Conservation (phyloP, 2,797 vertebrate species). For the Clarias platycephalus region DNA sequence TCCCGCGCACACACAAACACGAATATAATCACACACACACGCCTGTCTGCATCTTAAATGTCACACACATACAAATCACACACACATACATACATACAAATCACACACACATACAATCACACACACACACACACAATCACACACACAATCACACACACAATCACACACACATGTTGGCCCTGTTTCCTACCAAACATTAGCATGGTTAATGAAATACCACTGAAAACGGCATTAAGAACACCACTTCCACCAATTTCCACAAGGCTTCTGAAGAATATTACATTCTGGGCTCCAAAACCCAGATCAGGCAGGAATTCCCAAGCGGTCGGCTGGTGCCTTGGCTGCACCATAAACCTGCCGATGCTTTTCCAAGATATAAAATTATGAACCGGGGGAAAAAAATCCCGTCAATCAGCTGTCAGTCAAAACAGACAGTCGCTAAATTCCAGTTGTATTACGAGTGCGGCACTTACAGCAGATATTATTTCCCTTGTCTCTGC, state of each 20-base stretch:
- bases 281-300: not conserved
- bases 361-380: constrained; percentile 25
- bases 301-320: not conserved
- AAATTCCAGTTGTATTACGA: constrained; percentile 40
- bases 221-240: constrained; percentile 6
- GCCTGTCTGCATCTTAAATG: no score
- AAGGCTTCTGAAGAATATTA: constrained; percentile 26
- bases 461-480: constrained; percentile 21
- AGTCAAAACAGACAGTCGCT: constrained; percentile 3
- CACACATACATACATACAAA: no score
- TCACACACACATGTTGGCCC: no score
- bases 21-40: no score
- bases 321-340: not conserved
- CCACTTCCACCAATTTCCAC: constrained; percentile 19
- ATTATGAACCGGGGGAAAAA: not conserved
- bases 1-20: no score
- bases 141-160: no score
- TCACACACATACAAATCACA: no score
- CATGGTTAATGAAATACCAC: not conserved
- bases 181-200: not conserved
- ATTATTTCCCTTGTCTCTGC: constrained; percentile 49
- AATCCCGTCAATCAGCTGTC: constrained; percentile 20
- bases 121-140: no score
- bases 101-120: no score
- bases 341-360: constrained; percentile 7